Evolutionary conservation across 2,888 invertebrate genomes (phyloP), one percentile per base, ranked within the genome.

Genomic region (Pocota personata): DNA sequence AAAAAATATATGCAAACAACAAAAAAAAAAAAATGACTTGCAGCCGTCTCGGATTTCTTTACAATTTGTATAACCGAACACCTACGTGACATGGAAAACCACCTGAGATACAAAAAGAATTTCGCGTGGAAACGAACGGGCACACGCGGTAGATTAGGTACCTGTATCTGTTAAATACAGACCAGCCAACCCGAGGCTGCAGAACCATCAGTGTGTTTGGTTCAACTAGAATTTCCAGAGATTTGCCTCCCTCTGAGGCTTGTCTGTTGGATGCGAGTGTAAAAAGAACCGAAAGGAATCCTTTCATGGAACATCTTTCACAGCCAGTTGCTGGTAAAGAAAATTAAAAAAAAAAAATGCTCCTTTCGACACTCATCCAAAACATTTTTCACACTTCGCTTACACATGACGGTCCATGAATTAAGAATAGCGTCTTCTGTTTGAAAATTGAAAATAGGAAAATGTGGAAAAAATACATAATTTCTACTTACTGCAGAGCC

Each of bases 31-130:
- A 12, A 32, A 27, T 40, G 37, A 66, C 35, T 30, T 10, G 35
- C 14, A 27, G 10, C 30, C 37, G 48, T 67, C 67, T 67, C 67
- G 14, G 66, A 66, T 67, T 76, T 67, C 58, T 35, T 37, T 14
- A 24, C 58, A 76, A 58, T 58, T 67, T 67, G 27, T 57, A 35
- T 57, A 66, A 66, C 55, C 62, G 57, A 71, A 57, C 58, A 27
- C 48, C 46, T 66, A 78, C 72, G 46, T 67, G 72, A 57, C 27
- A 66, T 30, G 64, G 48, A 35, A 60, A 66, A 58, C 37, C 82
- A 75, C 19, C 58, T 52, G 60, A 60, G 35, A 32, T 1, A 16
- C 4, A 2, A 19, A 46, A 14, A 62, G 10, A 40, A 40, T 30
- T 43, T 16, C n/a, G 12, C n/a, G 24, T 12, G 27, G 10, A 10